phyloP scores from a whole-genome alignment of 1,140 invertebrate genomes.

The Papilio xuthus region DNA sequence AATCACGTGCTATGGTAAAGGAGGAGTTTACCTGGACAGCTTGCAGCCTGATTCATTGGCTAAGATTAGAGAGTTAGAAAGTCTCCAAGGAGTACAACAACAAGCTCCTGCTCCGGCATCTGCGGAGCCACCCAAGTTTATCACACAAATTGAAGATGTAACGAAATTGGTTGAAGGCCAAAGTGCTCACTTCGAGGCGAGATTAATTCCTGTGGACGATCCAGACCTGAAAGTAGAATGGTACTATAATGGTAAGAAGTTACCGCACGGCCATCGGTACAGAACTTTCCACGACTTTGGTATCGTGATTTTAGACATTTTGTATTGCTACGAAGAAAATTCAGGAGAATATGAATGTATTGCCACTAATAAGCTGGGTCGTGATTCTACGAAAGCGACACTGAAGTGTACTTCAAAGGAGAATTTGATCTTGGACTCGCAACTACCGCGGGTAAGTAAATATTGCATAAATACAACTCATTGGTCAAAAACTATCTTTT shows the following conservation, averaged over 20 bases:
- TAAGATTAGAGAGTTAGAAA: slow-evolving; percentile 94
- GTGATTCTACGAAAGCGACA: slow-evolving; percentile 92
- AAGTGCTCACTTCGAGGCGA: slow-evolving; percentile 96
- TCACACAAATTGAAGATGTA: slow-evolving; percentile 92
- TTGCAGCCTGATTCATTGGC: slow-evolving; percentile 97
- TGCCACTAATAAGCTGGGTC: slow-evolving; percentile 95
- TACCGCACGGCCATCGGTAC: slow-evolving; percentile 96
- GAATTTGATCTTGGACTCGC: slow-evolving; percentile 96
- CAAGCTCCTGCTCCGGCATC: slow-evolving; percentile 85
- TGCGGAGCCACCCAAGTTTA: slow-evolving; percentile 93
- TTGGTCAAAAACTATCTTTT: neutral
- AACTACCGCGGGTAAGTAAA: slow-evolving; percentile 90
- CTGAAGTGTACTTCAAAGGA: slow-evolving; percentile 94
- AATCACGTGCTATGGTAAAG: slow-evolving; percentile 91
- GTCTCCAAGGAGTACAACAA: slow-evolving; percentile 83
- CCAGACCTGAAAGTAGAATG: slow-evolving; percentile 97
- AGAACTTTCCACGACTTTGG: slow-evolving; percentile 98
- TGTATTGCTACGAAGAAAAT: slow-evolving; percentile 98
- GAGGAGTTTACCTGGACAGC: slow-evolving; percentile 95
- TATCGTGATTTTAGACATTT: slow-evolving; percentile 97
- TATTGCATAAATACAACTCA: neutral
- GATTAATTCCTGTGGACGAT: slow-evolving; percentile 94
- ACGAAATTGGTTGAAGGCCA: slow-evolving; percentile 94
- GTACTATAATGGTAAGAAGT: slow-evolving; percentile 96
- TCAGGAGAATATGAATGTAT: slow-evolving; percentile 96